These are phyloP conservation scores for Drosophila ustulata DNA, from an alignment of 2,888 invertebrate genomes.

Conservation along the genomic window DNA sequence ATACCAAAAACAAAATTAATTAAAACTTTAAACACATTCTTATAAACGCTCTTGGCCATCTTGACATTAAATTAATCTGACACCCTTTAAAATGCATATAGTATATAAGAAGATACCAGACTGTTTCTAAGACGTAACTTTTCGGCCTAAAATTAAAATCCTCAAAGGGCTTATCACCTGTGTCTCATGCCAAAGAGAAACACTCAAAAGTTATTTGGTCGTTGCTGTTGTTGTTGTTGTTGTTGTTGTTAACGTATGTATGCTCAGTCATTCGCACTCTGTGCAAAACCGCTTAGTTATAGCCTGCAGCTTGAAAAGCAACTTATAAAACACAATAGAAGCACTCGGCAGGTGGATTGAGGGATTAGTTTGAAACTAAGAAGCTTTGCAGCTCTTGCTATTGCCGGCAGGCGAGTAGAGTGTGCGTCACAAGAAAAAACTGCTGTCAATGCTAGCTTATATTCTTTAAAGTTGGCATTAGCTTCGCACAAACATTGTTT, in stretches of 20 bases:
- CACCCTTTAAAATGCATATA: not conserved
- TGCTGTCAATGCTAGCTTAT: not conserved
- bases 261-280: constrained; percentile 26
- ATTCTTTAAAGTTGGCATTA: not conserved
- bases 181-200: constrained; percentile 26
- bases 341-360: constrained; percentile 30
- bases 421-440: not conserved
- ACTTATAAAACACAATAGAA: constrained; percentile 5
- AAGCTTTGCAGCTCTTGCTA: constrained; percentile 36
- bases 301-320: constrained; percentile 17
- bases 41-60: not conserved
- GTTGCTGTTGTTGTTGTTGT: constrained; percentile 1
- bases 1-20: not conserved
- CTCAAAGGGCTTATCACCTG: constrained; percentile 17
- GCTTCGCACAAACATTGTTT: not conserved
- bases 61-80: not conserved
- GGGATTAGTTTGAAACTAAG: constrained; percentile 53
- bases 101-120: not conserved
- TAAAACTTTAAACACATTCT: constrained; percentile 6
- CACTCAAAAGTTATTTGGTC: constrained; percentile 18
- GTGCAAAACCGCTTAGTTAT: constrained; percentile 36
- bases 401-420: constrained; percentile 2
- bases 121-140: not conserved
- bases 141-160: not conserved
- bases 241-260: constrained; percentile 1